phyloP scores from a whole-genome alignment of 1,140 invertebrate genomes.

The Lepidotrigona ventralis region DNA sequence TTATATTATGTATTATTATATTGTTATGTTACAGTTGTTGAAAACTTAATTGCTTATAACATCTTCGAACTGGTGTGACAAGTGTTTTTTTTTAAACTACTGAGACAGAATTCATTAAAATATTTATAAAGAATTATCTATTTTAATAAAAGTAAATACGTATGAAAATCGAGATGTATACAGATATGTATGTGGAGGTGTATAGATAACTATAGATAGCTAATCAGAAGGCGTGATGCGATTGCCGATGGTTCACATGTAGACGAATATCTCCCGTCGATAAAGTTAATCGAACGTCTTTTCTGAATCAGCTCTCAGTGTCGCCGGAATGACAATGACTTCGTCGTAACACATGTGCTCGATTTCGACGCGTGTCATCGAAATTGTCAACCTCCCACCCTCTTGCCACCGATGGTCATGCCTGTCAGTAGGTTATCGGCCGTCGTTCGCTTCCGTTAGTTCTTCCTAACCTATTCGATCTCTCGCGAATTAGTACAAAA shows the following conservation, averaged over 20 bases:
- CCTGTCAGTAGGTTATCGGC: slow-evolving; percentile 17
- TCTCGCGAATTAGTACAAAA: background rate
- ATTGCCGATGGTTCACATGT: no score
- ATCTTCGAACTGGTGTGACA: background rate
- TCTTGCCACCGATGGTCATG: background rate
- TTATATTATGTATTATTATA: background rate
- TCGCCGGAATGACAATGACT: no score
- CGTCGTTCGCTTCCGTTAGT: background rate
- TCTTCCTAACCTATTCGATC: background rate
- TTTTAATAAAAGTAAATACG: background rate
- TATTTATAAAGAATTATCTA: no score
- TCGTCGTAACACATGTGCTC: background rate
- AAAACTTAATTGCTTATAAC: background rate
- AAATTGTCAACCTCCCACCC: slow-evolving; percentile 5
- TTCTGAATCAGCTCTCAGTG: background rate
- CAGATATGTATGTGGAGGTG: no score
- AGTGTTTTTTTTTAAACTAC: background rate
- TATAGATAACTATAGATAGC: background rate
- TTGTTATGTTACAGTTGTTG: background rate
- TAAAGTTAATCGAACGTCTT: background rate
- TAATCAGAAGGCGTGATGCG: background rate
- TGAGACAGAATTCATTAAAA: no score
- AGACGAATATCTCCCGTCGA: background rate
- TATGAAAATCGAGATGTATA: background rate
- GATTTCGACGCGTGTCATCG: background rate